Conservation (phyloP, 1,140 invertebrate genomes). For the Apis dorsata region DNA sequence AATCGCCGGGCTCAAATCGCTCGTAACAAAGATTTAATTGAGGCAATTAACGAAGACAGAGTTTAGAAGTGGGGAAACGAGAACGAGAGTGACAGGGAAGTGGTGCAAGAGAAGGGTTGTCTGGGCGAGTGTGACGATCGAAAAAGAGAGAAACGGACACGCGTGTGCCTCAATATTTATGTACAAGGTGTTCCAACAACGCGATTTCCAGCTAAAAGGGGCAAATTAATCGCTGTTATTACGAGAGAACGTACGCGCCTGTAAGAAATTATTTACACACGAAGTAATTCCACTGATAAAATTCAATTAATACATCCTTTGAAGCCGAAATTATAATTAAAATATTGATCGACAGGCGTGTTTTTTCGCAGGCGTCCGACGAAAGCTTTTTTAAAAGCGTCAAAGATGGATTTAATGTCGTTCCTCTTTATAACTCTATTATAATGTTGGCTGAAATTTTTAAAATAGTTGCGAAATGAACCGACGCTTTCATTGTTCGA, state of each 20-base stretch:
- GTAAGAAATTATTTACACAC: not conserved
- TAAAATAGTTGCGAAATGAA: not conserved
- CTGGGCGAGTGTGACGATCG: slow-evolving; percentile 17
- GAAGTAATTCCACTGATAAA: not conserved
- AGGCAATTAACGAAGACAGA: slow-evolving; percentile 67
- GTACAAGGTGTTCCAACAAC: slow-evolving; percentile 14
- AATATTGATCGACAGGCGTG: slow-evolving; percentile 13
- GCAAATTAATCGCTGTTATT: not conserved
- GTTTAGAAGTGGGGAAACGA: slow-evolving; percentile 1
- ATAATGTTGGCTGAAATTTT: not conserved
- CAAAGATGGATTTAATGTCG: slow-evolving; percentile 13
- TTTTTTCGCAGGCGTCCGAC: not conserved
- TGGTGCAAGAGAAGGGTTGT: slow-evolving; percentile 46
- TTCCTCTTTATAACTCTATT: slow-evolving; percentile 1
- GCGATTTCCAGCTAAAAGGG: not conserved
- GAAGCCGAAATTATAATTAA: slow-evolving; percentile 18
- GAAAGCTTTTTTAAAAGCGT: not conserved
- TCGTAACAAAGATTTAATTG: slow-evolving; percentile 72
- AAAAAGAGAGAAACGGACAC: slow-evolving; percentile 33
- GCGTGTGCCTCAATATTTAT: slow-evolving; percentile 38
- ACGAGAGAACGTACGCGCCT: not conserved
- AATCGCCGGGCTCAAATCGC: slow-evolving; percentile 66
- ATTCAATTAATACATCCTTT: slow-evolving; percentile 14
- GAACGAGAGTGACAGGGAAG: slow-evolving; percentile 48
- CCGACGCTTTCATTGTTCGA: not conserved